Evolutionary conservation across 2,888 invertebrate genomes (phyloP), one percentile per base, ranked within the genome.

Genomic region (Agrotis clavis): DNA sequence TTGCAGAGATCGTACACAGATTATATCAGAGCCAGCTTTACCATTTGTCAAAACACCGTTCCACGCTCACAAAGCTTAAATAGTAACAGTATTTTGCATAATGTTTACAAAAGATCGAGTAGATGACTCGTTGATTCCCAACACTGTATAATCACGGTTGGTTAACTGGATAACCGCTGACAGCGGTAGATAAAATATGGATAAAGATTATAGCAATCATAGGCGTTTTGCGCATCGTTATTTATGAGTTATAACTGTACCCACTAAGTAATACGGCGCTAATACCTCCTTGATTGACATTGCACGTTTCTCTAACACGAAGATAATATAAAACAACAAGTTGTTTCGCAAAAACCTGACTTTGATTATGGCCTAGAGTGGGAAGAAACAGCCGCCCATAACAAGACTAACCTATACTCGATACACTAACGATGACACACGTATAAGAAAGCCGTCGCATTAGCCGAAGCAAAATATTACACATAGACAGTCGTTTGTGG

Each of bases 11-110:
- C 86, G 82, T 77, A 83, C 83, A 86, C 85, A 85, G 91, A 91
- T 91, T 87, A 83, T 87, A 89, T 89, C 89, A 85, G 72, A 85
- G 80, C 81, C 86, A 81, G 82, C 80, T 84, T 88, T 82, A 86
- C 85, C 87, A 89, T 91, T 90, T 90, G 90, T 91, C 91, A 91
- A 90, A 92, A 91, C 88, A 81, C 79, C 85, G 78, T 85, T 81
- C 75, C 69, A 60, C 79, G 78, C 68, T 76, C 72, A 81, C 81
- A 79, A 84, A 77, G 74, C 72, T 75, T 76, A 83, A 81, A 86
- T 74, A 78, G 71, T 74, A 79, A 84, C 82, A 81, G 84, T 82
- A 83, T 84, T 85, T 87, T 79, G 83, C 85, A 85, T 86, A 85
- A 78, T 79, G 84, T 85, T 84, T 77, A 84, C 77, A 85, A 84